Evolutionary conservation across 1,140 invertebrate genomes (phyloP).

Genomic region (Drosophila subobscura): DNA sequence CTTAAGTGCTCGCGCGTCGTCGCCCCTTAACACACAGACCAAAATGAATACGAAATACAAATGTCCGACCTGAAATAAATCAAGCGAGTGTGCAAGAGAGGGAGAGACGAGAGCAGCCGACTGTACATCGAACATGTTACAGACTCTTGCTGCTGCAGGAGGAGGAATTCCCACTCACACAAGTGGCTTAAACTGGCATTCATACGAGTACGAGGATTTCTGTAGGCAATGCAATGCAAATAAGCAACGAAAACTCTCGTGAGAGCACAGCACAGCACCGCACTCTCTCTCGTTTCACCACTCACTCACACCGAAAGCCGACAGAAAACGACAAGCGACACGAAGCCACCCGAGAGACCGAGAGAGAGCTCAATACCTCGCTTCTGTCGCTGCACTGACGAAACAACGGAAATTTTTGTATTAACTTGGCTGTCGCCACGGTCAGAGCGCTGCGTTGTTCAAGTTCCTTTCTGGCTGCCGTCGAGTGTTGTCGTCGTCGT

Average conservation of each 20-base stretch:
- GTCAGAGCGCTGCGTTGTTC: constrained; percentile 58
- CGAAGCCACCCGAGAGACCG: no score
- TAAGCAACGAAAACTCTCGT: no score
- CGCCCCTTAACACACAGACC: constrained; percentile 71
- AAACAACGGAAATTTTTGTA: no score
- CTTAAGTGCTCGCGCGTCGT: constrained; percentile 82
- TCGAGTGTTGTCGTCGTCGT: constrained; percentile 78
- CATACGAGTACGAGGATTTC: no score
- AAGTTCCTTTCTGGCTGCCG: constrained; percentile 83
- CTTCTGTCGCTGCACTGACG: constrained; percentile 2
- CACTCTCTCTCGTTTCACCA: constrained; percentile 5
- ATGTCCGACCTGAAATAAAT: constrained; percentile 76
- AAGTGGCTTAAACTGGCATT: no score
- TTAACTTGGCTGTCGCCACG: not conserved
- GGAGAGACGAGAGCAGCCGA: constrained; percentile 45
- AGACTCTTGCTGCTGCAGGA: no score
- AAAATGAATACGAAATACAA: constrained; percentile 77
- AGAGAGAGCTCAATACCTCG: not conserved
- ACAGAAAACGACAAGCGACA: no score
- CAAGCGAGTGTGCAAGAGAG: constrained; percentile 48
- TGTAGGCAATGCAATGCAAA: no score
- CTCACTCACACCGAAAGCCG: not conserved
- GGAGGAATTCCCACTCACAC: no score
- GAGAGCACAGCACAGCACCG: not conserved
- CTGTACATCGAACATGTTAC: constrained; percentile 54